phyloP scores from a whole-genome alignment of 2,888 invertebrate species.

The Eledone cirrhosa region DNA sequence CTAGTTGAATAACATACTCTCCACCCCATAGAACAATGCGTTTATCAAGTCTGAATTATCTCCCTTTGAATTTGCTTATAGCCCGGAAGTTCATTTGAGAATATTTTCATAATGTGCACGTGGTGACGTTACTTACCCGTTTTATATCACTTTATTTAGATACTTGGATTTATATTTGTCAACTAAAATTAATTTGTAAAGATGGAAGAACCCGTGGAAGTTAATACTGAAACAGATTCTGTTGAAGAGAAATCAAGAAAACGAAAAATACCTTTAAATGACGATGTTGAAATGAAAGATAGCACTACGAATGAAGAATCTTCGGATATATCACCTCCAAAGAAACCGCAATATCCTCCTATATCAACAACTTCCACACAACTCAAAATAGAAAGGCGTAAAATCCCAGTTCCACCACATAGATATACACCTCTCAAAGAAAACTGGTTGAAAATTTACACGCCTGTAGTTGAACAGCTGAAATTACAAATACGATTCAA shows the following conservation, averaged over 20 bases:
- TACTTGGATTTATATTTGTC: background rate
- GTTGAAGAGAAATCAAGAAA: slow-evolving; percentile 13
- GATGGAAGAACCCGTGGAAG: background rate
- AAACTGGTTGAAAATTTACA: slow-evolving; percentile 96
- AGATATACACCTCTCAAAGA: slow-evolving; percentile 94
- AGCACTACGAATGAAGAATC: background rate
- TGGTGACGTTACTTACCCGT: background rate
- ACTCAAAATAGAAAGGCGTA: slow-evolving; percentile 53
- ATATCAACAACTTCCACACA: background rate
- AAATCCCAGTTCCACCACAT: slow-evolving; percentile 87
- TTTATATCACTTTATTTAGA: too few relatives aligned
- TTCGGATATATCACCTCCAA: background rate
- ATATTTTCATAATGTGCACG: background rate
- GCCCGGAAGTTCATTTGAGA: too few relatives aligned
- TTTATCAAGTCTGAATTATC: too few relatives aligned
- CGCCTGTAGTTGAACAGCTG: slow-evolving; percentile 94
- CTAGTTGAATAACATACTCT: background rate
- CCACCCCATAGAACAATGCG: background rate
- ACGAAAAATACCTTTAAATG: slow-evolving; percentile 11
- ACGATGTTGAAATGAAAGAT: slow-evolving; percentile 1
- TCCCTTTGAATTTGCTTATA: too few relatives aligned
- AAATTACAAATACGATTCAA: slow-evolving; percentile 94
- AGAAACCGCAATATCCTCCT: slow-evolving; percentile 15
- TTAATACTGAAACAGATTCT: background rate
- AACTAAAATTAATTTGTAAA: background rate